Conservation (phyloP, 1,140 invertebrate species). For the Proctacanthus coquilletti region DNA sequence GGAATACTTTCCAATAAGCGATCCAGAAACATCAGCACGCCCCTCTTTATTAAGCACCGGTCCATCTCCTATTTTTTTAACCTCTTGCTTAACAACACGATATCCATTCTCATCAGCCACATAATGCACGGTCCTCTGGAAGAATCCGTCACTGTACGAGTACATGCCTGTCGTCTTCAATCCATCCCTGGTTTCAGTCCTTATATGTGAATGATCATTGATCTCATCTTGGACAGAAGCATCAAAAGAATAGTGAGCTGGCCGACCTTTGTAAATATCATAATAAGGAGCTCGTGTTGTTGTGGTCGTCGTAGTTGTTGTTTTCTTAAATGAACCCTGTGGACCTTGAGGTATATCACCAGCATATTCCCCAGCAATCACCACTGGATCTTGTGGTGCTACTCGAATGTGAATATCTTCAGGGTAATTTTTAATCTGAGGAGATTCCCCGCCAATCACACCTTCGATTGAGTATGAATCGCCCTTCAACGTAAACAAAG, state of each 20-base stretch:
- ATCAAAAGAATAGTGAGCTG: constrained; percentile 34
- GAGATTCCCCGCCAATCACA: too few relatives aligned
- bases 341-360: too few relatives aligned
- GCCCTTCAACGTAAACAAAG: too few relatives aligned
- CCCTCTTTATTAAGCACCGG: constrained; percentile 32
- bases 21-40: constrained; percentile 30
- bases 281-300: too few relatives aligned
- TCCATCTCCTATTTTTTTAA: constrained; percentile 33
- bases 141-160: constrained; percentile 39
- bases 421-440: too few relatives aligned
- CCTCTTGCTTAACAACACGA: constrained; percentile 33
- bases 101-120: constrained; percentile 42
- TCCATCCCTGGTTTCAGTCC: constrained; percentile 35
- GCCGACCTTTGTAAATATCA: too few relatives aligned
- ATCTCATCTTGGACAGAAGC: constrained; percentile 35
- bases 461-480: too few relatives aligned
- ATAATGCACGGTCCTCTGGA: constrained; percentile 36
- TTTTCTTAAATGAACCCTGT: too few relatives aligned
- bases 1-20: constrained; percentile 27
- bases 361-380: too few relatives aligned
- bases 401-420: too few relatives aligned
- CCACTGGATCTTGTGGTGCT: too few relatives aligned
- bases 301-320: too few relatives aligned
- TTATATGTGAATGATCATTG: constrained; percentile 30
- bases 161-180: constrained; percentile 36